Base-by-base conservation (phyloP, 2,888 invertebrate genomes). In the Nysson spinosus region DNA sequence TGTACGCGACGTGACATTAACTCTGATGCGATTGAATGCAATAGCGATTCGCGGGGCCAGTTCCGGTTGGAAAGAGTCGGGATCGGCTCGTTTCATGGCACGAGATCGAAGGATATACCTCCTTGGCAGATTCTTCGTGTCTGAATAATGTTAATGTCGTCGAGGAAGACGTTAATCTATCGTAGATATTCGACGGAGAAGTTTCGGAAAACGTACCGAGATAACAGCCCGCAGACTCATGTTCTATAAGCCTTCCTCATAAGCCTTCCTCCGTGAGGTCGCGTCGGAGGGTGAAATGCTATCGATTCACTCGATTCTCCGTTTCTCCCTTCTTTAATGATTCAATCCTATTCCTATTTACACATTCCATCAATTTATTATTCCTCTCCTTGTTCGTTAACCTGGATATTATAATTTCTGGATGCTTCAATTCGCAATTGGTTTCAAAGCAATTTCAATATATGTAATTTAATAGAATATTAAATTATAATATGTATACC, bases 131-230 rank as follows among this genome's bases (percentile, higher is more conserved):
- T 51, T 51, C 50, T 34, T 57, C 61, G 44, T 47, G 56, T 54
- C 54, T 57, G 70, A 62, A 58, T 65, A 74, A 72, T 72, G 65
- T 50, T 65, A 72, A 74, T 73, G 54, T 44, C 51, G 47, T 40
- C 61, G 57, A 61, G 70, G 70, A 74, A 74, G 70, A 72, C 55
- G 69, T 72, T 52, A 17, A 43, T 57, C 57, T 24, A 32, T 32
- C 37, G 37, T 12, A 17, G 14, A 17, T 47, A 7, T 52, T 43
- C 52, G 51, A 58, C 28, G 32, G 64, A 64, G 58, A 56, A 61
- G 40, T 73, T 72, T 55, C 56, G 51, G 74, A 20, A 57, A 69
- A 72, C 35, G 63, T 47, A 44, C 20, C 4, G 46, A 55, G 69
- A 64, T 64, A 64, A 64, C 32, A 20, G 12, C 39, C 4, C 1